These are phyloP conservation scores for Thumatha senex DNA, from an alignment of 2,888 invertebrate genomes.

Conservation along the genomic window DNA sequence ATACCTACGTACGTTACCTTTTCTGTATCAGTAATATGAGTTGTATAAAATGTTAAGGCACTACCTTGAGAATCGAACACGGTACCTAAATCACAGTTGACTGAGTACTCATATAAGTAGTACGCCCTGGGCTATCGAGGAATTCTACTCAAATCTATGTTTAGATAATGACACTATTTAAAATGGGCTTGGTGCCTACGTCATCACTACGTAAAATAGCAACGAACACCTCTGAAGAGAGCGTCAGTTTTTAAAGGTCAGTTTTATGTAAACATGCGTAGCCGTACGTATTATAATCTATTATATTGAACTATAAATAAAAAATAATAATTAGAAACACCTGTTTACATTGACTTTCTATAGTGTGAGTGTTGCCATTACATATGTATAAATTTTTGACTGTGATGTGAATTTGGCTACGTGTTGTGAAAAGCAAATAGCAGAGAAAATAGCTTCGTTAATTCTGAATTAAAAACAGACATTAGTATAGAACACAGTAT, in stretches of 20 bases:
- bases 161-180: background rate
- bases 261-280: background rate
- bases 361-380: conserved; percentile 18
- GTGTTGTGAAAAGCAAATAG: conserved; percentile 2
- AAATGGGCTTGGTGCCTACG: conserved; percentile 12
- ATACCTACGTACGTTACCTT: too few relatives aligned
- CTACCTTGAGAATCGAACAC: too few relatives aligned
- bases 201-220: conserved; percentile 30
- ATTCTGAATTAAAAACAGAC: too few relatives aligned
- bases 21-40: too few relatives aligned
- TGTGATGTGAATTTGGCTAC: conserved; percentile 27
- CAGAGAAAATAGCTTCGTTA: too few relatives aligned
- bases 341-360: conserved; percentile 13
- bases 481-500: too few relatives aligned
- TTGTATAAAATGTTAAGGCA: too few relatives aligned
- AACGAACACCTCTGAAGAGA: conserved; percentile 12
- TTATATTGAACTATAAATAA: too few relatives aligned
- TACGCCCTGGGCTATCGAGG: too few relatives aligned
- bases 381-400: conserved; percentile 20
- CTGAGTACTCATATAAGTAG: too few relatives aligned
- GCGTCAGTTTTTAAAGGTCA: conserved; percentile 23
- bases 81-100: too few relatives aligned
- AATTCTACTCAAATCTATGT: background rate
- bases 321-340: conserved; percentile 29
- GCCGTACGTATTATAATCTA: too few relatives aligned